These are phyloP conservation scores for Parambassis ranga DNA, from an alignment of 2,797 vertebrate genomes.

Conservation along the genomic window DNA sequence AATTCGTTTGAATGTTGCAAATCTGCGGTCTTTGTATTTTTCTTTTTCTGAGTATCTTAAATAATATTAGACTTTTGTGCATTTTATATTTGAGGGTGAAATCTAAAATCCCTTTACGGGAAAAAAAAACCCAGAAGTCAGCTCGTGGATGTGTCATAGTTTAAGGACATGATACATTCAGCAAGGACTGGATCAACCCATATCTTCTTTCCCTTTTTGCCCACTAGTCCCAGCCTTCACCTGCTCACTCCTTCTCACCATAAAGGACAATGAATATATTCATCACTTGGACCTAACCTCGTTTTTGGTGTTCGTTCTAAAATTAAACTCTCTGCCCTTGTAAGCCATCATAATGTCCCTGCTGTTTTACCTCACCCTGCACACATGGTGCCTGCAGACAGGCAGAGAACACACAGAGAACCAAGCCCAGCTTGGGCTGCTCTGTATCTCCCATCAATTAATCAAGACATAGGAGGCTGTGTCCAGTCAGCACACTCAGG, in stretches of 20 bases:
- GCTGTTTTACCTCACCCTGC: neutral
- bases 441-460: conserved; percentile 62
- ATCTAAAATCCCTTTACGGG: no score
- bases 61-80: no score
- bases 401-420: conserved; percentile 24
- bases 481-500: conserved; percentile 58
- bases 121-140: no score
- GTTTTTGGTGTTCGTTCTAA: conserved; percentile 18
- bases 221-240: neutral
- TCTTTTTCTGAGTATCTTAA: no score
- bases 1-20: no score
- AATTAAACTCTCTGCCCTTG: conserved; percentile 19
- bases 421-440: conserved; percentile 35
- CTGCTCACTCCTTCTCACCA: neutral
- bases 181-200: no score
- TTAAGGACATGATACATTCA: no score
- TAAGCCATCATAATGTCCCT: conserved; percentile 4
- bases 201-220: no score
- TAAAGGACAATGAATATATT: conserved; percentile 1
- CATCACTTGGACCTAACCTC: conserved; percentile 16
- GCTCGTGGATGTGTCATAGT: no score
- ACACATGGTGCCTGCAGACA: conserved; percentile 9
- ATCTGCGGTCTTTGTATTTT: no score
- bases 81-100: no score
- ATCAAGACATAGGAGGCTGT: conserved; percentile 60